These are phyloP conservation scores for Auanema sp. DNA, from an alignment of 2,888 invertebrate species.

Conservation along the genomic window DNA sequence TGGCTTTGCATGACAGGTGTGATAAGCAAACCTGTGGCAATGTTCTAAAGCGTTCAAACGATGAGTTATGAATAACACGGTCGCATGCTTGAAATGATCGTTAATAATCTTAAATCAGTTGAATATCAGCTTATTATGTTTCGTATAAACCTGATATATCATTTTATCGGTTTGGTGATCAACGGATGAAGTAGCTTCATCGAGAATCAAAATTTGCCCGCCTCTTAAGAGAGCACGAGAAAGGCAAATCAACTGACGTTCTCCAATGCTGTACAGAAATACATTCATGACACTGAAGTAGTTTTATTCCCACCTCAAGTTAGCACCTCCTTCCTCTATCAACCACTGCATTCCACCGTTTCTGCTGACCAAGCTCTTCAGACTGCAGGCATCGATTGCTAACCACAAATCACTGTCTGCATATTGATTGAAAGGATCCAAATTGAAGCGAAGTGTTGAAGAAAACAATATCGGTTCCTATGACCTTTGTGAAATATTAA, in stretches of 20 bases:
- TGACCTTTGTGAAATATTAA: neutral
- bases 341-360: slow-evolving; percentile 79
- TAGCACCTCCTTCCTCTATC: slow-evolving; percentile 86
- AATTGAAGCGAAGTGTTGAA: slow-evolving; percentile 81
- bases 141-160: slow-evolving; percentile 66
- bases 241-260: slow-evolving; percentile 68
- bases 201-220: slow-evolving; percentile 69
- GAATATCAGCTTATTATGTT: slow-evolving; percentile 1
- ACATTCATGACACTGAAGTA: no score
- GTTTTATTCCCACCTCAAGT: slow-evolving; percentile 72
- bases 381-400: slow-evolving; percentile 84
- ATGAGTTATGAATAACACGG: slow-evolving; percentile 72
- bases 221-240: slow-evolving; percentile 66
- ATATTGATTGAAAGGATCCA: slow-evolving; percentile 83
- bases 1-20: neutral
- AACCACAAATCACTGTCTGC: slow-evolving; percentile 84
- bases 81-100: slow-evolving; percentile 79
- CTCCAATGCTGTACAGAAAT: slow-evolving; percentile 65
- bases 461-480: slow-evolving; percentile 70
- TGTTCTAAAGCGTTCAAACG: slow-evolving; percentile 88
- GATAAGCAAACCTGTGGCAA: slow-evolving; percentile 75
- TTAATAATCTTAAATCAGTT: slow-evolving; percentile 14
- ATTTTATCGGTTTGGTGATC: slow-evolving; percentile 52
- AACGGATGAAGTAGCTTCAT: slow-evolving; percentile 69
- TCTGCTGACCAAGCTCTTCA: slow-evolving; percentile 81